These are phyloP conservation scores for Proctacanthus coquilletti DNA, from an alignment of 1,140 invertebrate genomes.

Conservation along the genomic window DNA sequence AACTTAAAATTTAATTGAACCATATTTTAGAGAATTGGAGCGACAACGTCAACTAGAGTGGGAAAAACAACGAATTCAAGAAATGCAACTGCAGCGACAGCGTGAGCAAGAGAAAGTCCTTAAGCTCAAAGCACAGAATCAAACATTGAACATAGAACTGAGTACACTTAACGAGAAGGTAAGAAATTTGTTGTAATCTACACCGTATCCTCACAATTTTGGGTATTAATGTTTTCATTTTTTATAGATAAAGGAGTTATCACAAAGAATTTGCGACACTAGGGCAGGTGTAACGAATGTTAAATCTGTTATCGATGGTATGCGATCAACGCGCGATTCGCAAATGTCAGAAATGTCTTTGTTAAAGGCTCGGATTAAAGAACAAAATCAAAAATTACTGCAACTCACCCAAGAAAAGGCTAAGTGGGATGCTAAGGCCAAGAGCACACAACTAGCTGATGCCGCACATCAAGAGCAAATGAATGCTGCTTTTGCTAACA, in stretches of 20 bases:
- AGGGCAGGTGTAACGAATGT: conserved; percentile 77
- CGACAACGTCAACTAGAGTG: conserved; percentile 88
- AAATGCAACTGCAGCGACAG: conserved; percentile 69
- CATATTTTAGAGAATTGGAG: conserved; percentile 77
- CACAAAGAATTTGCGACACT: conserved; percentile 75
- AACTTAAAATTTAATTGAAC: too few species aligned
- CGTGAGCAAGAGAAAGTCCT: conserved; percentile 79
- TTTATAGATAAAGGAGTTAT: conserved; percentile 54
- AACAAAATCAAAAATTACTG: conserved; percentile 66
- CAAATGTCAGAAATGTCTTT: conserved; percentile 80
- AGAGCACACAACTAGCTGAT: conserved; percentile 9
- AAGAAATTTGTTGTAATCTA: background rate
- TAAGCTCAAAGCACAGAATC: conserved; percentile 79
- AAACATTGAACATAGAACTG: conserved; percentile 45
- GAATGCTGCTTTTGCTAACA: conserved; percentile 26
- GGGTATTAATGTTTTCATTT: conserved; percentile 1
- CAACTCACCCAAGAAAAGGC: conserved; percentile 69
- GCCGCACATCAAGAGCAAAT: conserved; percentile 21
- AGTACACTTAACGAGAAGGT: conserved; percentile 53
- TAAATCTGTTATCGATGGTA: conserved; percentile 90
- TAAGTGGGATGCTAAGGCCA: conserved; percentile 58
- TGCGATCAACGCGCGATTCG: conserved; percentile 79
- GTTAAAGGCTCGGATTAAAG: conserved; percentile 69
- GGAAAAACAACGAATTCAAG: conserved; percentile 83
- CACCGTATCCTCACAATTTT: too few species aligned